Conservation (phyloP, 2,797 vertebrate species). For the Harpagifer antarcticus region DNA sequence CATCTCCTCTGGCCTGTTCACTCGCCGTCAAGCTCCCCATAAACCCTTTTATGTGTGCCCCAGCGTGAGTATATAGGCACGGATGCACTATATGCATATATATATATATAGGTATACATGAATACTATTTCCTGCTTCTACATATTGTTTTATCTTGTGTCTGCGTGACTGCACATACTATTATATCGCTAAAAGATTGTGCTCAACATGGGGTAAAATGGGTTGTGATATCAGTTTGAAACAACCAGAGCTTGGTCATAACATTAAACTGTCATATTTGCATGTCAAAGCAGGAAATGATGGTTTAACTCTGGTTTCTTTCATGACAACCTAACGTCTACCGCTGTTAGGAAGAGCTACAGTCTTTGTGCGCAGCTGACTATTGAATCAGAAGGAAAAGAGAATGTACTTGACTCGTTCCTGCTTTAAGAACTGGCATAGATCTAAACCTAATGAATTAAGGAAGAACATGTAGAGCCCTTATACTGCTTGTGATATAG, state of each 20-base stretch:
- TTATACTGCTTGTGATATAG: neutral
- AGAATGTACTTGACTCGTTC: conserved; percentile 12
- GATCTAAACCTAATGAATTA: conserved; percentile 13
- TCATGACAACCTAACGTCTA: neutral
- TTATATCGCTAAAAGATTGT: neutral
- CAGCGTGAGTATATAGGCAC: neutral
- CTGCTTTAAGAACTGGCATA: conserved; percentile 16
- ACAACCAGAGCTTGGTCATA: conserved; percentile 1
- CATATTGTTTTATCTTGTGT: conserved; percentile 12
- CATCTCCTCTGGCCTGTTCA: conserved; percentile 72
- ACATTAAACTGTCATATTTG: neutral
- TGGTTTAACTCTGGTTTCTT: neutral
- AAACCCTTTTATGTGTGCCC: conserved; percentile 53
- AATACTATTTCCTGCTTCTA: conserved; percentile 12
- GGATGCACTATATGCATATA: no score
- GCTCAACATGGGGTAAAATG: neutral
- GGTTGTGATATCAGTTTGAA: conserved; percentile 21
- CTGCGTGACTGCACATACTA: neutral
- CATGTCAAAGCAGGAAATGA: conserved; percentile 4
- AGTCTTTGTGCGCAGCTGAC: neutral
- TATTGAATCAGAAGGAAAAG: conserved; percentile 18
- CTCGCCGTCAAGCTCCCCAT: conserved; percentile 62
- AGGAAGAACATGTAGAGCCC: conserved; percentile 11
- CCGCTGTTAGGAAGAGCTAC: neutral
- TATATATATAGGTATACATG: conserved; percentile 3